Percentiles rank a stretch among this genome's conserved stretches.
phyloP scores from a whole-genome alignment of 2,797 vertebrate genomes.

The Brachymystax lenok region DNA sequence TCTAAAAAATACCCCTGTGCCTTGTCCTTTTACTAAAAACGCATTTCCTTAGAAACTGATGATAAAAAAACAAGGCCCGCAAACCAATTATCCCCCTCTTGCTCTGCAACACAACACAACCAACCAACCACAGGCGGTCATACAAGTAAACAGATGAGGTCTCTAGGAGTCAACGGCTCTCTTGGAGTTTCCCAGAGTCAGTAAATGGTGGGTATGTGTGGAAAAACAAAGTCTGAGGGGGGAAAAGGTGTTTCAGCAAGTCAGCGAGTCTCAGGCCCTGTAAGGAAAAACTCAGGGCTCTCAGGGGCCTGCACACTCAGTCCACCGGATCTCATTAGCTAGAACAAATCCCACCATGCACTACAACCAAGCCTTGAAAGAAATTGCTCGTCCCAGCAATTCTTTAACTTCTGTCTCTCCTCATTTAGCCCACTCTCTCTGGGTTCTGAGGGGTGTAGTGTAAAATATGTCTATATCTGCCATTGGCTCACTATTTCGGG shows the following conservation, averaged over 20 bases:
- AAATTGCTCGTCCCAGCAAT: constrained; percentile 46
- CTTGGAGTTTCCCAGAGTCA: constrained; percentile 40
- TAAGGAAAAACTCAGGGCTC: constrained; percentile 43
- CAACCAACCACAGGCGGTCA: constrained; percentile 43
- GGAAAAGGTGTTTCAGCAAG: constrained; percentile 57
- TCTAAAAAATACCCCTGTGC: constrained; percentile 30
- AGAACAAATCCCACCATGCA: constrained; percentile 43
- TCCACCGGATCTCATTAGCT: constrained; percentile 67
- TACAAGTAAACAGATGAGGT: constrained; percentile 51
- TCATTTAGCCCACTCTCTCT: constrained; percentile 15
- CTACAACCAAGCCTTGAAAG: constrained; percentile 43
- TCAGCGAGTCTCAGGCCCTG: constrained; percentile 71
- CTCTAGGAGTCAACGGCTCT: constrained; percentile 43
- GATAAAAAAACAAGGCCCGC: constrained; percentile 44
- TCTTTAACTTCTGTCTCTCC: constrained; percentile 27
- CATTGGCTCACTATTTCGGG: constrained; percentile 30
- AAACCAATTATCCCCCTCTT: constrained; percentile 61
- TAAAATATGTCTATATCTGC: constrained; percentile 29
- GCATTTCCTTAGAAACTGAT: constrained; percentile 55
- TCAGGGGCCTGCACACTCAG: constrained; percentile 26
- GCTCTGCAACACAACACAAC: constrained; percentile 2
- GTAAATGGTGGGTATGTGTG: constrained; percentile 24
- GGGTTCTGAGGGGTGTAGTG: background rate
- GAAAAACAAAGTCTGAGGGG: background rate
- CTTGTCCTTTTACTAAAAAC: constrained; percentile 34